Evolutionary conservation across 2,113 vertebrate genomes (phyloP), one percentile per base, ranked within the genome.

Genomic region (Eudyptes chrysolophus): DNA sequence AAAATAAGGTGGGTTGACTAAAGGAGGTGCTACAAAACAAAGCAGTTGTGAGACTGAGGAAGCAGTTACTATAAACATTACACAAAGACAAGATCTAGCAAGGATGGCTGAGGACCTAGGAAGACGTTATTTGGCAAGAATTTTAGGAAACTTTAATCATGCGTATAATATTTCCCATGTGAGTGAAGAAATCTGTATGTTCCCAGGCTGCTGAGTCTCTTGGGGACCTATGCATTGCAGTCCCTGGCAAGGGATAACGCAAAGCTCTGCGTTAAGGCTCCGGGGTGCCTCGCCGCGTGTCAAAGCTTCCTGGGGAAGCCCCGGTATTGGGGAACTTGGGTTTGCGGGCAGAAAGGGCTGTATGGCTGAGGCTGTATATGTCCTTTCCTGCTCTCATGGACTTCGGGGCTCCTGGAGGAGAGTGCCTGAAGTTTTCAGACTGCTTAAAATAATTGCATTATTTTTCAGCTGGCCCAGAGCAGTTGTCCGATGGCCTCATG

Each of bases 261-360:
- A 19, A 5, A 88, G 44, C 40, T 38, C 20, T 86, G 34, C 0
- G 2, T 22, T 40, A 8, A 10, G 38, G 48, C 82, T 90, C 34
- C 55, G 16, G 21, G 7, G 52, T 34, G 51, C 38, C 22, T 20
- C 0, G 0, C 5, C 40, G 14, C 42, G 65, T 42, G 48, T 6
- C 65, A 58, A 10, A 66, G 29, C 68, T 64, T 46, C 68, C 19
- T 1, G 6, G 71, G 78, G 44, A 69, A 61, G 17, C 34, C n/a
- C n/a, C 11, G 11, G n/a, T 32, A 4, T 1, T 6, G 27, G 52
- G 44, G 24, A 61, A 52, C 2, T 2, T 2, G 7, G 21, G 1
- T 32, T 14, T 57, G 40, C 22, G 46, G 46, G 20, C 24, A 71
- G 42, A 30, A 76, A 12, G 6, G 29, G 42, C 19, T 42, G 4